Percentiles rank a stretch among this genome's conserved stretches.
These are phyloP conservation scores for Arizona elegans DNA, from an alignment of 2,113 vertebrate genomes.

Conservation along the genomic window DNA sequence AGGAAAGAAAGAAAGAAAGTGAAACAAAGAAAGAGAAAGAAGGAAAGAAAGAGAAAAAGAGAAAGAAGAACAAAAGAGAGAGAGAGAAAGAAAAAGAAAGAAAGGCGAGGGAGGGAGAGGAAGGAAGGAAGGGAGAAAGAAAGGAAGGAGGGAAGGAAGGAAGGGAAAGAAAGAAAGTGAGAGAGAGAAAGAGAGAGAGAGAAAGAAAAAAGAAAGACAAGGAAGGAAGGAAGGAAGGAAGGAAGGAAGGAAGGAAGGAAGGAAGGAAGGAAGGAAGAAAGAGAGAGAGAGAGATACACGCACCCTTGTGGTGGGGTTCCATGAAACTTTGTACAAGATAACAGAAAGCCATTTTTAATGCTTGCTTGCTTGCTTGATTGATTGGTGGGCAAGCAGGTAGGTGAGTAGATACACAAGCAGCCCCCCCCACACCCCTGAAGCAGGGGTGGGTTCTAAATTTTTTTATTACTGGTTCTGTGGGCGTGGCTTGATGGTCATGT, in stretches of 20 bases:
- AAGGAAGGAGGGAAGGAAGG: too few species aligned
- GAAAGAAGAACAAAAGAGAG: not conserved
- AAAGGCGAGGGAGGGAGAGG: too few species aligned
- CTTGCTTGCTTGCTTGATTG: not conserved
- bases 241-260: too few species aligned
- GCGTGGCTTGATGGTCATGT: too few species aligned
- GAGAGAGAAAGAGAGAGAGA: not conserved
- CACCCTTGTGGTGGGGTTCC: not conserved
- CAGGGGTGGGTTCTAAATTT: too few species aligned
- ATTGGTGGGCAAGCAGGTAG: not conserved
- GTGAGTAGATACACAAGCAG: not conserved
- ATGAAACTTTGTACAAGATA: not conserved
- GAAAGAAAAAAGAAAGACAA: not conserved
- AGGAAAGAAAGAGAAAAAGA: not conserved
- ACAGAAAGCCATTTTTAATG: not conserved
- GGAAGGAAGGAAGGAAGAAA: too few species aligned
- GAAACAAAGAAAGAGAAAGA: too few species aligned
- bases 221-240: not conserved
- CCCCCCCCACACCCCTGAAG: not conserved
- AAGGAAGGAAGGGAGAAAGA: too few species aligned
- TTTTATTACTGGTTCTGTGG: too few species aligned
- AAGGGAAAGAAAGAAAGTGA: too few species aligned
- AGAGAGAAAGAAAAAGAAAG: not conserved
- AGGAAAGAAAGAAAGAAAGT: fast-evolving
- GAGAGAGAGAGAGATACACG: too few species aligned